Evolutionary conservation across 2,888 invertebrate genomes (phyloP).

Genomic region (Melipona beecheii): DNA sequence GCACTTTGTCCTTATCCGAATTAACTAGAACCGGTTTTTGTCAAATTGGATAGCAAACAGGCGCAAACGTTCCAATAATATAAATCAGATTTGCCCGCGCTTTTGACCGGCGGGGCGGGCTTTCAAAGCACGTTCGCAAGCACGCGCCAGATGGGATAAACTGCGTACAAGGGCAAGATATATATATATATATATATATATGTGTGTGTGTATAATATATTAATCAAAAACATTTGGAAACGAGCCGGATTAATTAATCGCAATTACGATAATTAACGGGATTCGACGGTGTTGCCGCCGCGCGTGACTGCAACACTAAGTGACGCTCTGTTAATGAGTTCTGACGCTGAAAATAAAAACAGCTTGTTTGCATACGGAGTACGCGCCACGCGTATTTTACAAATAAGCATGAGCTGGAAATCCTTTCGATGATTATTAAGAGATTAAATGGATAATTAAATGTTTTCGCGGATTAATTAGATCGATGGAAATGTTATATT

Average conservation of each 20-base stretch:
- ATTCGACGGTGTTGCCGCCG: conserved; percentile 10
- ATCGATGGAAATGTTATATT: not conserved
- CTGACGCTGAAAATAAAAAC: not conserved
- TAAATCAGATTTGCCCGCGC: conserved; percentile 24
- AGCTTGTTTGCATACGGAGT: not conserved
- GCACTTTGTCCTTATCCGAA: not conserved
- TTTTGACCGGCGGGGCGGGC: conserved; percentile 19
- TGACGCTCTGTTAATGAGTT: conserved; percentile 9
- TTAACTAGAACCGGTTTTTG: not conserved
- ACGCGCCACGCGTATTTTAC: not conserved
- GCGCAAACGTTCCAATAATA: conserved; percentile 3
- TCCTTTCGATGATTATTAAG: not conserved
- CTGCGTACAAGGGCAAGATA: conserved; percentile 38
- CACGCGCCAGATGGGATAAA: conserved; percentile 54
- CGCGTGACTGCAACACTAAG: conserved; percentile 36
- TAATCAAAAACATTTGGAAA: conserved; percentile 65
- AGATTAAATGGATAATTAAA: not conserved
- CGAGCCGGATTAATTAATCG: conserved; percentile 64
- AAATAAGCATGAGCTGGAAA: not conserved
- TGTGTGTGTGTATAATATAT: not conserved
- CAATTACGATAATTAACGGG: conserved; percentile 62
- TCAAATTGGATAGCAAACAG: not conserved
- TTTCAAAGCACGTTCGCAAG: conserved; percentile 39
- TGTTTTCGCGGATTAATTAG: not conserved
- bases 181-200: too few species aligned